phyloP scores from a whole-genome alignment of 2,888 invertebrate genomes.

The Drosophila anomelani region DNA sequence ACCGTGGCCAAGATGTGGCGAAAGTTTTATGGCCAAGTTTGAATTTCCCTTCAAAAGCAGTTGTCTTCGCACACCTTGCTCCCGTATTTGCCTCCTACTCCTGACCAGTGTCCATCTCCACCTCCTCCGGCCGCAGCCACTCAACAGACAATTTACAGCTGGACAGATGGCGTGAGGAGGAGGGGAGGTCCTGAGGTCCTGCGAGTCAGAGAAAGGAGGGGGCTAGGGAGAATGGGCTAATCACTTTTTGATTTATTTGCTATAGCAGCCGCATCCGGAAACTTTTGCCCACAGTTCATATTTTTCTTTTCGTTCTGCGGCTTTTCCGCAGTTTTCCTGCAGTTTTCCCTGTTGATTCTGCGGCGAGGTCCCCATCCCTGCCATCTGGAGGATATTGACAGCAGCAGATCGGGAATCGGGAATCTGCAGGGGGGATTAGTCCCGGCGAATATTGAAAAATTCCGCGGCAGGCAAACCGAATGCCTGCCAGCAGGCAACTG shows the following conservation, averaged over 20 bases:
- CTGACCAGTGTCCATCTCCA: conserved; percentile 31
- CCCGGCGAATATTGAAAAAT: conserved; percentile 47
- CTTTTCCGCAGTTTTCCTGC: conserved; percentile 28
- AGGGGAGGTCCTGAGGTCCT: neutral
- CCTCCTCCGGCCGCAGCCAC: conserved; percentile 55
- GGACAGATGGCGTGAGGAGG: conserved; percentile 44
- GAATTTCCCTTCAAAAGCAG: conserved; percentile 61
- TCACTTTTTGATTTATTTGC: conserved; percentile 78
- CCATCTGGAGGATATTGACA: conserved; percentile 41
- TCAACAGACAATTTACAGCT: conserved; percentile 77
- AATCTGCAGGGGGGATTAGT: conserved; percentile 33
- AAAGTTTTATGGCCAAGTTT: conserved; percentile 79
- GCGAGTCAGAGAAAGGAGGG: neutral
- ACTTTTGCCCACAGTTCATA: conserved; percentile 63
- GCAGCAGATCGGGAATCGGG: conserved; percentile 25
- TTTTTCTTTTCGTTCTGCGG: conserved; percentile 52
- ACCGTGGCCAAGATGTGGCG: conserved; percentile 53
- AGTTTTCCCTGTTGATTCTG: conserved; percentile 54
- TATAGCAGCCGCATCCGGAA: conserved; percentile 47
- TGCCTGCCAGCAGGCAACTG: conserved; percentile 31
- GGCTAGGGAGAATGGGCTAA: conserved; percentile 54
- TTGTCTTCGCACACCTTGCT: conserved; percentile 62
- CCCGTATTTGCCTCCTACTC: conserved; percentile 25
- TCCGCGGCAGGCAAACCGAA: conserved; percentile 27
- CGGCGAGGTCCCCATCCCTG: conserved; percentile 32